Evolutionary conservation across 2,113 vertebrate species (phyloP).

Genomic region (Alces alces): DNA sequence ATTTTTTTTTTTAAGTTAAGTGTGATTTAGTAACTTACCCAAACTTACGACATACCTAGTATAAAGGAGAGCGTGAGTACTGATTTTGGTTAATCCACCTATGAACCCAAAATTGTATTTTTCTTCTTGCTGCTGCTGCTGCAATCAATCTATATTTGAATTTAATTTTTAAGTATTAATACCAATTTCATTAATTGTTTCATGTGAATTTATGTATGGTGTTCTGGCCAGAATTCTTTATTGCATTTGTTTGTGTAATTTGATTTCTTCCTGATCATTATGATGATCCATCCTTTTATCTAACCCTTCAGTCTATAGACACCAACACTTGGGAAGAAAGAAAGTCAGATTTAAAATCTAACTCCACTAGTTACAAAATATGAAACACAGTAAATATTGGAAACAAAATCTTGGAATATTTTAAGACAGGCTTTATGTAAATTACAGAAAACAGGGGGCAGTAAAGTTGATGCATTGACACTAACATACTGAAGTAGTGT

Average conservation of each 20-base stretch:
- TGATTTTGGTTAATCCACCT: not conserved
- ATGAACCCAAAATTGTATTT: not conserved
- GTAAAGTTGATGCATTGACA: slow-evolving; percentile 60
- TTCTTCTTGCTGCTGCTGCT: not conserved
- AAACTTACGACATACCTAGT: not conserved
- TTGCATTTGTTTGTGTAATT: slow-evolving; percentile 36
- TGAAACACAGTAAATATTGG: slow-evolving; percentile 3
- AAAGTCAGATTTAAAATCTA: slow-evolving; percentile 35
- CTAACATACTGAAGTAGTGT: slow-evolving; percentile 17
- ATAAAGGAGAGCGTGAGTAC: not conserved
- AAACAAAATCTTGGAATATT: slow-evolving; percentile 64
- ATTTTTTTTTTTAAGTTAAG: not conserved
- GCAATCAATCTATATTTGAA: slow-evolving; percentile 15
- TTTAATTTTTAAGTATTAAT: slow-evolving; percentile 48
- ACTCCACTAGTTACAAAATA: slow-evolving; percentile 36
- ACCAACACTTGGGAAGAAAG: slow-evolving; percentile 36
- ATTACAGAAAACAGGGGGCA: slow-evolving; percentile 50
- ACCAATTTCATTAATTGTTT: slow-evolving; percentile 40
- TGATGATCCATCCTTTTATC: not conserved
- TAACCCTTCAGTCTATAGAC: not conserved
- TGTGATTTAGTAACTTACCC: not conserved
- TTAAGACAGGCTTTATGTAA: slow-evolving; percentile 65
- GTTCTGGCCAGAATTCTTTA: slow-evolving; percentile 20
- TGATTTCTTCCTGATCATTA: not conserved
- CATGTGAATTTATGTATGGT: not conserved